Base-by-base conservation (phyloP, 2,888 invertebrate genomes). In the Choristoneura rosaceana region DNA sequence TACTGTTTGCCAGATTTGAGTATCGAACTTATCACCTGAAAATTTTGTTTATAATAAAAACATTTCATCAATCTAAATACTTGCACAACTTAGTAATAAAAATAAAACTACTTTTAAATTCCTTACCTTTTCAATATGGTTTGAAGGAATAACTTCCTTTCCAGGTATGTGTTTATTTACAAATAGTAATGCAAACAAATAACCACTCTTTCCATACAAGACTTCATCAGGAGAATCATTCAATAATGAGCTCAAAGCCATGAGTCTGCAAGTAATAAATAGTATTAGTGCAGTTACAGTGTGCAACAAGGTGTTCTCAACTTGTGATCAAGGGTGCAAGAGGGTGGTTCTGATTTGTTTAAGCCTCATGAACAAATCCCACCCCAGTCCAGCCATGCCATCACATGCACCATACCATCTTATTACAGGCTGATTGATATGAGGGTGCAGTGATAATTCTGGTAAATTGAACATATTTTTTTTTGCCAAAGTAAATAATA, bases 121-220 rank as follows among this genome's bases (percentile, higher is more conserved):
- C 10, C 38, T 55, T 88, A 96, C 96, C 94, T 95, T 94, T 86
- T 93, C 93, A 74, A 97, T 95, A 62, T 95, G 88, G 70, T 89
- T 86, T 17, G 92, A 87, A 69, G 96, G 95, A 77, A 97, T 94
- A 9, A 95, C 89, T 67, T 95, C 92, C 45, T 95, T 93, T 52
- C 94, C 94, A 77, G 61, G 79, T n/a, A 96, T 90, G 82, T 96
- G 86, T 82, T 95, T 95, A 82, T 96, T 96, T 0, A 98, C 95
- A 93, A 96, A 97, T 9, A 98, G 89, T 65, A 98, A 92, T 3
- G 97, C 94, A 90, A 95, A 97, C 14, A 99, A 91, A 87, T 97
- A 98, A 25, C 98, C 98, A 77, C 95, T 95, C 83, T 97, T 95
- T 5, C 99, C 98, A 93, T 97, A 98, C 47, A 99, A 93, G 70